Evolutionary conservation across 2,113 vertebrate species (phyloP), one percentile per base, ranked within the genome.

Genomic region (Tachuris rubrigastra): DNA sequence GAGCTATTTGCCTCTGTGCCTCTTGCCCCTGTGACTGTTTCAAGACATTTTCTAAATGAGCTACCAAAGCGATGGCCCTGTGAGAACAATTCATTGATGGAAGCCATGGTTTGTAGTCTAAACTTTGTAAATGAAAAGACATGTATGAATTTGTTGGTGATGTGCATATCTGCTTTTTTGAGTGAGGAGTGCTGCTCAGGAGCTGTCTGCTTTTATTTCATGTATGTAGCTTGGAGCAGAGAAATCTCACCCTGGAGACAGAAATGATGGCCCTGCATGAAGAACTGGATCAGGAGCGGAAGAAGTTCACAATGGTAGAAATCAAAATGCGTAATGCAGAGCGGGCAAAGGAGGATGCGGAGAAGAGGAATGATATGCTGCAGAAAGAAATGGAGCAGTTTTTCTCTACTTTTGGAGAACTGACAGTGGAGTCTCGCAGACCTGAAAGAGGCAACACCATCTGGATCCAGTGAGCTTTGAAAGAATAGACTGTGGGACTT

Each of bases 351-450:
- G 99, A 99, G 7, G 99, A 99, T 9, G 99, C 99, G 0, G 99
- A 99, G 97, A 99, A 99, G 78, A 98, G 99, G 73, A 99, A 99
- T 5, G 98, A 99, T 94, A 99, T 99, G 98, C 98, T 99, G 55
- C 99, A 99, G 98, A 99, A 99, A 74, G 99, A 99, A 96, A 99
- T 99, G 99, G 99, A 99, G 97, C 99, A 99, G 97, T 99, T 99
- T 90, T 99, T 99, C 96, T 99, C 99, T 71, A 99, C 99, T 0
- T 99, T 99, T 25, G 99, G 99, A 35, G 99, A 99, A 93, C 96
- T 99, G 91, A 99, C 99, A 3, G 98, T 99, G 47, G 99, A 99
- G 68, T 98, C 99, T n/a, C 98, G 98, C 71, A 98, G 98, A 92
- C 98, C 98, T 13, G 99, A 99, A 92, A 98, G 99, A 94, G 98